Conservation (phyloP, 2,888 invertebrate genomes). For the Catocala nupta region DNA sequence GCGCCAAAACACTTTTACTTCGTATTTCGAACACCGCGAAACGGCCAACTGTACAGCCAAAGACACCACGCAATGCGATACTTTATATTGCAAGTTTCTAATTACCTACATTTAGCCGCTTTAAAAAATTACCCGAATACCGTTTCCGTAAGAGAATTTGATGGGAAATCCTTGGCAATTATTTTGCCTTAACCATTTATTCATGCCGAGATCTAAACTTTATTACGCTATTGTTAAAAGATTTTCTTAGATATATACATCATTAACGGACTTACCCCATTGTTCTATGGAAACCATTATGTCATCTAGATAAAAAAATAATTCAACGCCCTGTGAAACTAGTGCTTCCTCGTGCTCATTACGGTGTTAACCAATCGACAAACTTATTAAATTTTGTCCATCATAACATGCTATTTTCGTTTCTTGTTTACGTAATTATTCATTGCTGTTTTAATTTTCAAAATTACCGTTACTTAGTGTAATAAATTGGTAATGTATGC, state of each 20-base stretch:
- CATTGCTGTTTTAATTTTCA: slow-evolving; percentile 31
- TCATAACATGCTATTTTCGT: slow-evolving; percentile 6
- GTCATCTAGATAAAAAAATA: slow-evolving; percentile 51
- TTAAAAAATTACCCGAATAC: slow-evolving; percentile 38
- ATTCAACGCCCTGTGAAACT: slow-evolving; percentile 49
- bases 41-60: slow-evolving; percentile 19
- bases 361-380: slow-evolving; percentile 56
- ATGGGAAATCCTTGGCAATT: slow-evolving; percentile 45
- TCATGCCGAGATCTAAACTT: slow-evolving; percentile 36
- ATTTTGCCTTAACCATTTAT: slow-evolving; percentile 35
- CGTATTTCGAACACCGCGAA: slow-evolving; percentile 31
- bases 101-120: slow-evolving; percentile 44
- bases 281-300: slow-evolving; percentile 58
- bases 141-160: slow-evolving; percentile 34
- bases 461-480: slow-evolving; percentile 15
- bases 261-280: slow-evolving; percentile 43
- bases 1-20: slow-evolving; percentile 62
- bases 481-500: slow-evolving; percentile 36
- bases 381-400: slow-evolving; percentile 44
- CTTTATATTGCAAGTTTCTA: slow-evolving; percentile 44
- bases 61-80: slow-evolving; percentile 36
- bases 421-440: slow-evolving; percentile 9
- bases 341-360: slow-evolving; percentile 58
- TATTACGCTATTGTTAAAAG: slow-evolving; percentile 55
- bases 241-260: slow-evolving; percentile 46